Evolutionary conservation across 1,140 invertebrate genomes (phyloP), one percentile per base, ranked within the genome.

Genomic region (Caenorhabditis remanei): DNA sequence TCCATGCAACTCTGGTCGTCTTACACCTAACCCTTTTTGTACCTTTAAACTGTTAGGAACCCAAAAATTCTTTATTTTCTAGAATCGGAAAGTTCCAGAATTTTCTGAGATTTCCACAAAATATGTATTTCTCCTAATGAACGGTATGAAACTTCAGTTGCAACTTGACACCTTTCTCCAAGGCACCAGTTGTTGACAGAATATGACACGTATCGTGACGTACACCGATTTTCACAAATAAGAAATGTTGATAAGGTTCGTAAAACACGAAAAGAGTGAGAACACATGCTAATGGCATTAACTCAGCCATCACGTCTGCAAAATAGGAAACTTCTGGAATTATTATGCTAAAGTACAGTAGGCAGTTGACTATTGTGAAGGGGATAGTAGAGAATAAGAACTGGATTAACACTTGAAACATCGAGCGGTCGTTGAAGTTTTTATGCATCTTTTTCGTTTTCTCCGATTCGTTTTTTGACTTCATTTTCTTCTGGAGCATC

Each of bases 251-350:
- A 63, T 63, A 63, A 63, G 61, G 24, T 40, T 63, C 61, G 24
- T 63, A 63, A 63, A 63, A 63, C 21, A 63, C 61, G 13, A 63
- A 63, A 32, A 63, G 32, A 11, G 61, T 63, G 5, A 63, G 2
- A 32, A 63, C 61, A 63, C 61, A 63, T 32, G 61, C 61, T 11
- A 63, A 14, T 11, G 61, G 61, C 61, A 63, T 63, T 32, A 63
- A 4, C 32, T 63, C 61, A 32, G 61, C 61, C 61, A 63, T 63
- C 7, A 63, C 32, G 24, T 63, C 61, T 63, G 61, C 21, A 40
- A 63, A 63, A 63, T 63, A 63, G n/a, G 61, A 63, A 40, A 63
- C 61, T 63, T 63, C 21, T 32, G 61, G 61, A 63, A 63, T 32
- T 11, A 63, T 63, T 4, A 63, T 63, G 40, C 32, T 63, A 32